These are phyloP conservation scores for Oncorhynchus kisutch DNA, from an alignment of 2,113 vertebrate genomes.

Conservation along the genomic window DNA sequence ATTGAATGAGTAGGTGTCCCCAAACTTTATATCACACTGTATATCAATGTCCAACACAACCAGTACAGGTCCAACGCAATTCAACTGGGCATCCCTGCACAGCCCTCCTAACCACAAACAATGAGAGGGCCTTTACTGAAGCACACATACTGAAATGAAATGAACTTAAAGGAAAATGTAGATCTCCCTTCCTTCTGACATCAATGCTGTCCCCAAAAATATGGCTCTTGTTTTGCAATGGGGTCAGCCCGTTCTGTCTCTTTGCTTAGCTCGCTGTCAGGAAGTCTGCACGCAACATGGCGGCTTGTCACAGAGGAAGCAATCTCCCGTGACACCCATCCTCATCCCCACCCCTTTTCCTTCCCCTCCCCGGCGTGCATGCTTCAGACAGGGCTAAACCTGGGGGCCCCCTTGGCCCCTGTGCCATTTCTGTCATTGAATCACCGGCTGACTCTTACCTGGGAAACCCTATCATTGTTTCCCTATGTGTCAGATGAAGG, in stretches of 20 bases:
- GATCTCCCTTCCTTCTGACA: constrained; percentile 9
- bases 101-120: too few relatives aligned
- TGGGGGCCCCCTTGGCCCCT: constrained; percentile 56
- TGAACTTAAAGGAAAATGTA: constrained; percentile 6
- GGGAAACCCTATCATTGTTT: constrained; percentile 43
- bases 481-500: constrained; percentile 39
- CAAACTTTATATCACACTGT: too few relatives aligned
- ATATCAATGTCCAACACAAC: too few relatives aligned
- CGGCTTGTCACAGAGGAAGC: constrained; percentile 51
- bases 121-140: too few relatives aligned
- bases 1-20: too few relatives aligned
- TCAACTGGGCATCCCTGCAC: too few relatives aligned
- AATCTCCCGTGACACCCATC: constrained; percentile 32
- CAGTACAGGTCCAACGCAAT: too few relatives aligned
- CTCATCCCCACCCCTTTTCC: constrained; percentile 33
- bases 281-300: constrained; percentile 33
- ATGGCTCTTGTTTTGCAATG: constrained; percentile 37
- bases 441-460: constrained; percentile 50
- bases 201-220: constrained; percentile 29
- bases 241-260: constrained; percentile 43
- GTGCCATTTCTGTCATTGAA: constrained; percentile 58
- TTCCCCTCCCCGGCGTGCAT: constrained; percentile 28
- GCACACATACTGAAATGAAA: constrained; percentile 12
- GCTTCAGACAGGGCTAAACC: constrained; percentile 63
- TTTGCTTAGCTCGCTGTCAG: constrained; percentile 53